Base-by-base conservation (phyloP, 1,140 invertebrate genomes). In the Drosophila quadrilineata region DNA sequence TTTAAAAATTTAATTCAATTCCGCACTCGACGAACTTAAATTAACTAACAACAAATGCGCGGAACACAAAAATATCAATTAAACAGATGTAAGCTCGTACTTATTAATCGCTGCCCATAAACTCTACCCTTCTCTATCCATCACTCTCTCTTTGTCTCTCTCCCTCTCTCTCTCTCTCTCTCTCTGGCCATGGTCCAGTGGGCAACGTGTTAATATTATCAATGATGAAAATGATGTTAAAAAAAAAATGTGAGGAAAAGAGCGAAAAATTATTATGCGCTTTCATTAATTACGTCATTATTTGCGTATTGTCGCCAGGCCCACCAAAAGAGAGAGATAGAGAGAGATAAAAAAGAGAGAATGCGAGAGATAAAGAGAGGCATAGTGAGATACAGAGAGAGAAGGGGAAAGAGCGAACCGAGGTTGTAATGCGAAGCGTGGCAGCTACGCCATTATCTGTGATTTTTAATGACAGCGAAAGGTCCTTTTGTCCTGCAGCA, bases 241-340 rank as follows among this genome's bases (percentile, higher is more conserved):
- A 17, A 10, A 17, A 31, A 24, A 36, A 57, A 21, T 3, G 6
- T n/a, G n/a, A 31, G 8, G 24, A 41, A 14, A 22, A 54, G 16
- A 52, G 9, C 9, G 38, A 24, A 22, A 62, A 70, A 59, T 69
- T 60, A 82, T 76, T 63, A 69, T 56, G 52, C 54, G 71, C 60
- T 63, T 56, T 68, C 69, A 82, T 77, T 82, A 84, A 84, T 76
- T 73, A 76, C 73, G 73, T 66, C 73, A 71, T 82, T 84, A 82
- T 82, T 82, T 82, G 68, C 67, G 67, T 71, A 82, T 76, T 84
- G 77, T 76, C 65, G 59, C 40, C n/a, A 43, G 33, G 1, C 12
- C 22, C n/a, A n/a, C n/a, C n/a, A n/a, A n/a, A n/a, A n/a, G 12
- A 28, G 9, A 19, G 1, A 12, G 19, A 6, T 5, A n/a, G 3